Conservation (phyloP, 2,797 vertebrate species). For the Triplophysa yarkandensis region DNA sequence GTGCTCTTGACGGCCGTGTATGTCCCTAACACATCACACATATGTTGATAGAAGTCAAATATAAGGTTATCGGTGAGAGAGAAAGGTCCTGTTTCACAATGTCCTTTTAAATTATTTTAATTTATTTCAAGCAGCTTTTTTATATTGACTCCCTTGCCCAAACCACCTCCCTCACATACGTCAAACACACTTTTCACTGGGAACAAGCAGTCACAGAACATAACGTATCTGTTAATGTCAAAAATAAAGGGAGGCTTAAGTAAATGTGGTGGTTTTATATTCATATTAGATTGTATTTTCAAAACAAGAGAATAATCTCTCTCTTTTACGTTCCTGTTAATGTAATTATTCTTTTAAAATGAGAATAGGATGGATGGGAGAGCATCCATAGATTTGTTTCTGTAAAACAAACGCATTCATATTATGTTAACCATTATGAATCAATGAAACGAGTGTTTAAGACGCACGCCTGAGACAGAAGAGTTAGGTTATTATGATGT, state of each 20-base stretch:
- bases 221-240: conserved; percentile 2
- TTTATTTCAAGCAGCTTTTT: conserved; percentile 49
- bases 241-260: conserved; percentile 5
- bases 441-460: background rate
- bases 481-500: conserved; percentile 2
- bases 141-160: background rate
- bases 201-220: conserved; percentile 4
- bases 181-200: background rate
- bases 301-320: conserved; percentile 10
- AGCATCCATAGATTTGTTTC: background rate
- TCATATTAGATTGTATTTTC: conserved; percentile 51
- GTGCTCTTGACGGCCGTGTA: conserved; percentile 13
- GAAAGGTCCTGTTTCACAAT: conserved; percentile 75
- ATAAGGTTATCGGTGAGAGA: conserved; percentile 65
- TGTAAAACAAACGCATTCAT: background rate
- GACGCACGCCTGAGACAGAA: background rate
- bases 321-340: conserved; percentile 37
- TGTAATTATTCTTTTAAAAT: conserved; percentile 49
- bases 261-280: conserved; percentile 42
- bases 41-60: conserved; percentile 29
- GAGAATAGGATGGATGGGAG: conserved; percentile 26
- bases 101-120: conserved; percentile 56
- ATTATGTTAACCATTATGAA: background rate
- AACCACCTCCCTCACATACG: background rate
- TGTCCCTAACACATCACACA: conserved; percentile 38